phyloP scores from a whole-genome alignment of 2,113 vertebrate genomes.

The Myiopsitta monachus region DNA sequence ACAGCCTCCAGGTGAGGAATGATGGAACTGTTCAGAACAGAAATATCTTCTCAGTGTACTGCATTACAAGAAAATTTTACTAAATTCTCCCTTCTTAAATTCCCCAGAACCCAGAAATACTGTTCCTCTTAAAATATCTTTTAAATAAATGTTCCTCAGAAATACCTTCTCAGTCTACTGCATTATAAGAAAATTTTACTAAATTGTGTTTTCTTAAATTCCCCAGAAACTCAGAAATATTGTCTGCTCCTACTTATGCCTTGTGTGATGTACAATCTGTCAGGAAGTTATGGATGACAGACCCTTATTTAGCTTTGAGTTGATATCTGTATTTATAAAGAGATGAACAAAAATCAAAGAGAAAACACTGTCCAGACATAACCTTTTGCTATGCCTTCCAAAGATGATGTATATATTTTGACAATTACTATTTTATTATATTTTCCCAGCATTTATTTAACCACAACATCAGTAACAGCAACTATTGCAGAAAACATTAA shows the following conservation, averaged over 20 bases:
- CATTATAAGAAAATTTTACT: neutral
- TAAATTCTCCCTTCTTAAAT: neutral
- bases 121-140: neutral
- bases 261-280: neutral
- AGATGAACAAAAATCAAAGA: neutral
- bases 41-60: neutral
- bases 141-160: no score
- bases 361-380: neutral
- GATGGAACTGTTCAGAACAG: neutral
- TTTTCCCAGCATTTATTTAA: neutral
- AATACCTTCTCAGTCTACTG: neutral
- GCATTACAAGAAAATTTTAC: neutral
- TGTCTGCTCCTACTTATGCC: neutral
- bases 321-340: neutral
- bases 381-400: neutral
- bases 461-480: neutral
- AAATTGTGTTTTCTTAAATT: neutral
- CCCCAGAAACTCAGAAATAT: neutral
- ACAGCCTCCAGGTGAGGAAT: neutral
- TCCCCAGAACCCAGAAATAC: neutral
- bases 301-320: neutral
- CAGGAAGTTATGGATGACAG: neutral
- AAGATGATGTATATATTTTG: rapidly evolving
- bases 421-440: neutral
- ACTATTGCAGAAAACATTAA: neutral